Evolutionary conservation across 2,797 vertebrate genomes (phyloP), one percentile per base, ranked within the genome.

Genomic region (Ptychobarbus kaznakovi): DNA sequence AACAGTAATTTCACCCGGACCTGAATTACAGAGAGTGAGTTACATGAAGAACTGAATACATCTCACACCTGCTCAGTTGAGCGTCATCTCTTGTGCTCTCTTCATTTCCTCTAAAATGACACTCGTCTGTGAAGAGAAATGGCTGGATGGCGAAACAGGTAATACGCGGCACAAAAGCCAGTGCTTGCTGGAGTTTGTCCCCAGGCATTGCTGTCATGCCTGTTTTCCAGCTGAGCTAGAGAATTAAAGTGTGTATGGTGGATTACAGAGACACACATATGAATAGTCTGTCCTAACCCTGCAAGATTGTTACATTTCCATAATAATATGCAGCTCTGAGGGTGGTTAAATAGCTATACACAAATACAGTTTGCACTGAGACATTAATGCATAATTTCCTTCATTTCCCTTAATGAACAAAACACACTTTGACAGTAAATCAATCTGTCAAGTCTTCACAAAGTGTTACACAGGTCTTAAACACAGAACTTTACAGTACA

Each of bases 1-100:
- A 87, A 93, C 25, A 85, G 90, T 87, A 56, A 86, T 91, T 87
- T 93, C 53, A 75, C 85, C 76, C 82, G 88, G 89, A 94, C 92
- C 92, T 94, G 94, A 94, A 93, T 92, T 46, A 80, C 90, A 82
- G 85, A 91, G 88, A 80, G 90, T 83, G 84, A 77, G 56, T 46
- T 38, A 44, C 66, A 44, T 40, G 42, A 53, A 44, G 28, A 85
- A 70, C 65, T 51, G 69, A 72, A 68, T 2, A 84, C 75, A 70
- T 72, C 53, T 78, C 68, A 84, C 89, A 89, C 88, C 72, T 88
- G 86, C 38, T 77, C 46, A 86, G 86, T 38, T 88, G 70, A 90
- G 61, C 51, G 8, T 51, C 85, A 69, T 87, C 61, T 80, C 80
- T 82, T 92, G 89, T 88, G 90, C 90, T 91, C 86, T 89, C 85